Percentiles rank a stretch among this genome's conserved stretches.
These are phyloP conservation scores for Linnaemya vulpina DNA, from an alignment of 2,888 invertebrate species.

Conservation along the genomic window DNA sequence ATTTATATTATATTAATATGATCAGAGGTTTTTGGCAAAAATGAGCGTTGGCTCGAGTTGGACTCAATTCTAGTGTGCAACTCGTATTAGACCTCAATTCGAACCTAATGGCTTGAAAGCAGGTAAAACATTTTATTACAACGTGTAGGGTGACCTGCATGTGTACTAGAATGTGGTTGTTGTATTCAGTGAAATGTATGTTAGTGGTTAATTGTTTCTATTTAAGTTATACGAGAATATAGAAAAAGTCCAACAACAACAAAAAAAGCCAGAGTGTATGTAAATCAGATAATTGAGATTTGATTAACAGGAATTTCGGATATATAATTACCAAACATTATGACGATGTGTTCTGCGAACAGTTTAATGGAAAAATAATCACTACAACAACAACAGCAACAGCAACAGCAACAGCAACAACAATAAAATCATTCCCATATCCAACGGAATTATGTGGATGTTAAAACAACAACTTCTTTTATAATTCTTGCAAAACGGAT, in stretches of 20 bases:
- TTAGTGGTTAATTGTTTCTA: constrained; percentile 2
- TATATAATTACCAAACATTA: constrained; percentile 65
- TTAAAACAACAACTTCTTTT: constrained; percentile 3
- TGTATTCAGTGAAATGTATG: neutral
- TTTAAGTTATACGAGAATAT: neutral
- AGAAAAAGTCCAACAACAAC: neutral
- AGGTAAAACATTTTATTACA: neutral
- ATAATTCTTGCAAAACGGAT: constrained; percentile 44
- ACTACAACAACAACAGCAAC: neutral
- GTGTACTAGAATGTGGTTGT: neutral
- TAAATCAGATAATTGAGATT: constrained; percentile 66
- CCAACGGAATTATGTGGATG: neutral
- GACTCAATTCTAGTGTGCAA: too few relatives aligned
- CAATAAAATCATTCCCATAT: constrained; percentile 50
- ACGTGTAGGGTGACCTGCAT: constrained; percentile 2
- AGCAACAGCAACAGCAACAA: constrained; percentile 16
- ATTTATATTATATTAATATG: too few relatives aligned
- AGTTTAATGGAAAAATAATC: constrained; percentile 22
- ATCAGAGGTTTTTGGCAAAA: too few relatives aligned
- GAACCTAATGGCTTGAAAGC: too few relatives aligned
- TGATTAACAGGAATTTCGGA: constrained; percentile 66
- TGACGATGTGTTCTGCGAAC: constrained; percentile 58
- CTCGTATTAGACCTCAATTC: too few relatives aligned
- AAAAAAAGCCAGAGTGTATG: neutral
- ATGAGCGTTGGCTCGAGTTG: too few relatives aligned